phyloP scores from a whole-genome alignment of 2,797 vertebrate genomes.

The Graptemys geographica region DNA sequence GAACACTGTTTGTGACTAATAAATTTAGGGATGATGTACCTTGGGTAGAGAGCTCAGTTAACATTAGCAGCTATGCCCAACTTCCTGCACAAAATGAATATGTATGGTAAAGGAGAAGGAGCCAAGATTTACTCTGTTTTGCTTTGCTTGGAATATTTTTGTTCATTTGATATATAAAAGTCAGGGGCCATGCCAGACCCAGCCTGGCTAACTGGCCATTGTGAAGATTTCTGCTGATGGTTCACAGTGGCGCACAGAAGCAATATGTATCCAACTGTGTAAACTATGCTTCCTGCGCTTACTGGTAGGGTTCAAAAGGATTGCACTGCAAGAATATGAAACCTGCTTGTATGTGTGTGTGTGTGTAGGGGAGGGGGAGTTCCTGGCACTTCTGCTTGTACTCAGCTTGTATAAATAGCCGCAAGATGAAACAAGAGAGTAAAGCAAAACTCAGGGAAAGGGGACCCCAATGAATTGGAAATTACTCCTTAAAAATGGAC shows the following conservation, averaged over 20 bases:
- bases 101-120: slow-evolving; percentile 70
- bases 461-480: background rate
- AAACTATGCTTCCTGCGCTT: slow-evolving; percentile 61
- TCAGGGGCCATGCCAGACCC: slow-evolving; percentile 68
- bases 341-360: background rate
- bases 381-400: background rate
- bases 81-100: slow-evolving; percentile 72
- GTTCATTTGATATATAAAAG: slow-evolving; percentile 66
- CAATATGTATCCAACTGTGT: slow-evolving; percentile 67
- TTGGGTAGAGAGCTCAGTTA: slow-evolving; percentile 12
- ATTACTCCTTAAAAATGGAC: background rate
- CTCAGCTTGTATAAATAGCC: background rate
- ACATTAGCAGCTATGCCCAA: slow-evolving; percentile 70
- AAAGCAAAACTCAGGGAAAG: background rate
- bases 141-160: slow-evolving; percentile 76
- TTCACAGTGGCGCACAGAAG: slow-evolving; percentile 76
- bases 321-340: slow-evolving; percentile 27
- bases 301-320: slow-evolving; percentile 18
- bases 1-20: slow-evolving; percentile 17
- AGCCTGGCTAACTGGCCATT: slow-evolving; percentile 64
- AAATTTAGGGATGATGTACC: slow-evolving; percentile 39
- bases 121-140: slow-evolving; percentile 58
- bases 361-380: background rate
- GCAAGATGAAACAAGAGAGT: background rate
- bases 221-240: slow-evolving; percentile 62